Percentiles rank a stretch among this genome's conserved stretches.
Evolutionary conservation across 2,888 invertebrate genomes (phyloP).

Genomic region (Heliconius ismenius): DNA sequence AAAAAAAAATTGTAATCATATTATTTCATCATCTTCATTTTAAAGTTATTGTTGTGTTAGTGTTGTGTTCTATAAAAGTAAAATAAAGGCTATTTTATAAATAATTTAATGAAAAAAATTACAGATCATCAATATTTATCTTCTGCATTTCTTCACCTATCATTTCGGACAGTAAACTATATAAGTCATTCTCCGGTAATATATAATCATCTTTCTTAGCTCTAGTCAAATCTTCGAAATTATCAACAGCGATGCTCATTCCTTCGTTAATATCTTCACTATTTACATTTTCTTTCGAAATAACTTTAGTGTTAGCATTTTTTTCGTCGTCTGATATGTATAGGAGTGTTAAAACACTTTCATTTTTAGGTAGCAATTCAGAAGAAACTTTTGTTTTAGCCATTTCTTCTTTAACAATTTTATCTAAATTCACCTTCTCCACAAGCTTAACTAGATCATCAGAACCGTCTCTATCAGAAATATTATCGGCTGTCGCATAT

Average conservation of each 20-base stretch:
- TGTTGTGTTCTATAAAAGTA: not conserved
- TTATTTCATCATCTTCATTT: not conserved
- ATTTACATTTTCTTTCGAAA: conserved; percentile 2
- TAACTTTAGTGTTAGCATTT: conserved; percentile 34
- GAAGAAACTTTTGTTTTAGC: conserved; percentile 13
- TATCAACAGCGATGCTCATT: conserved; percentile 38
- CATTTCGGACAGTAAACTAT: conserved; percentile 47
- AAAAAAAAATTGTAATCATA: not conserved
- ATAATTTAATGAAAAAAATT: conserved; percentile 8
- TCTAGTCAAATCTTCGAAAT: conserved; percentile 44
- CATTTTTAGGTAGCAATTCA: conserved; percentile 30
- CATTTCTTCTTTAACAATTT: conserved; percentile 45
- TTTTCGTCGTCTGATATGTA: conserved; percentile 55
- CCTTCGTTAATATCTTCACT: conserved; percentile 35
- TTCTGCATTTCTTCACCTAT: conserved; percentile 44
- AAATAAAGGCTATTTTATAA: not conserved
- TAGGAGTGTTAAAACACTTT: conserved; percentile 50
- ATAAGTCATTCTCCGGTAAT: conserved; percentile 47
- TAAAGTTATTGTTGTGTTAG: too few relatives aligned
- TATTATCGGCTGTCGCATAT: conserved; percentile 15
- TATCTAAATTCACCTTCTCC: conserved; percentile 52
- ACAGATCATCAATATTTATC: conserved; percentile 30
- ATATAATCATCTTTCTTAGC: conserved; percentile 33
- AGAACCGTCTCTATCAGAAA: not conserved
- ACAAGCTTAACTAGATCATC: conserved; percentile 52